Percentiles rank a stretch among this genome's conserved stretches.
phyloP scores from a whole-genome alignment of 2,797 vertebrate species.

The Caiman crocodilus region DNA sequence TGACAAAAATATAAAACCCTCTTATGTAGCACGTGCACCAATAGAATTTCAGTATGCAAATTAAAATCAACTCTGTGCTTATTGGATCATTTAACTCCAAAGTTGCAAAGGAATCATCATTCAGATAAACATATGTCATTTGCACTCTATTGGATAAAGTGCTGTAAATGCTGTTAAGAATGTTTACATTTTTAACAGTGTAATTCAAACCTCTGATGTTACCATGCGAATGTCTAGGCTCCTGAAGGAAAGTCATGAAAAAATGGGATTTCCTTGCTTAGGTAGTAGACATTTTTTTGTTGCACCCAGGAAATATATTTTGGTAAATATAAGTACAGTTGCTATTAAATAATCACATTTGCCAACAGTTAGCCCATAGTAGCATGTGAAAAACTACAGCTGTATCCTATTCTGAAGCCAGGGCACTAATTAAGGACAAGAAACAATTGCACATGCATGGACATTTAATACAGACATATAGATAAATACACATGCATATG shows the following conservation, averaged over 20 bases:
- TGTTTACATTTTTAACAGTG: neutral
- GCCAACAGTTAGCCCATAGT: neutral
- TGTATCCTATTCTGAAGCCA: neutral
- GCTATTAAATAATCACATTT: neutral
- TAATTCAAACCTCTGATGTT: neutral
- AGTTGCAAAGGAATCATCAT: slow-evolving; percentile 2
- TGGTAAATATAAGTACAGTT: neutral
- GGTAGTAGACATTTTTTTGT: neutral
- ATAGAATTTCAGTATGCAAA: slow-evolving; percentile 46
- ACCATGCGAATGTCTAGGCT: neutral
- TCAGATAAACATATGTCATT: neutral
- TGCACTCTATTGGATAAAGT: neutral
- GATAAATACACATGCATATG: neutral
- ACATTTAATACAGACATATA: neutral
- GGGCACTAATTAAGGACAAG: neutral
- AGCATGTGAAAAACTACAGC: neutral
- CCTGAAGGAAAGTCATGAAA: neutral
- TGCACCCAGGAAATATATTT: slow-evolving; percentile 1
- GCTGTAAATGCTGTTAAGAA: neutral
- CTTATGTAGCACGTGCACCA: slow-evolving; percentile 31
- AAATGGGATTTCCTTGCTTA: neutral
- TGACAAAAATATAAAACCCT: slow-evolving; percentile 51
- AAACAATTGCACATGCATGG: neutral
- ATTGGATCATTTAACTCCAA: slow-evolving; percentile 63
- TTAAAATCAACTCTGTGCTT: slow-evolving; percentile 36